phyloP scores from a whole-genome alignment of 2,888 invertebrate genomes.

The Dascillus cervinus region DNA sequence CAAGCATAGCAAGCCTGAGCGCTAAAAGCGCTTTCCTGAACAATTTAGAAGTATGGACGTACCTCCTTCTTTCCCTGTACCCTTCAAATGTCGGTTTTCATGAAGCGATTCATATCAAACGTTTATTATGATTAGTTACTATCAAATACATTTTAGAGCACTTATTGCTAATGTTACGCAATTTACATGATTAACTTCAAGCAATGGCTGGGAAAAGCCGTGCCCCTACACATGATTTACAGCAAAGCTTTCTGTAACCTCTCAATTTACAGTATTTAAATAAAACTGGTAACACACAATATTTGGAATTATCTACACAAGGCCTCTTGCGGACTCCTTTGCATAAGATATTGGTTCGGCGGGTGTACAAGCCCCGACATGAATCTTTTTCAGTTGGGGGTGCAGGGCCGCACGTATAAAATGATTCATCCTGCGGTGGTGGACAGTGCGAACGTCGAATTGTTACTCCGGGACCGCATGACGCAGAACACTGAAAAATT shows the following conservation, averaged over 20 bases:
- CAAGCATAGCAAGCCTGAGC: too few relatives aligned
- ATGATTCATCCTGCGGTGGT: constrained; percentile 41
- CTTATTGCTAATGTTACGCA: too few relatives aligned
- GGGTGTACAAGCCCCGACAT: constrained; percentile 40
- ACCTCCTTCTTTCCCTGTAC: too few relatives aligned
- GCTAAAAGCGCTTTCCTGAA: too few relatives aligned
- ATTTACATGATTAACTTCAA: constrained; percentile 3
- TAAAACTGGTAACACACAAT: constrained; percentile 47
- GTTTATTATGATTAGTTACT: too few relatives aligned
- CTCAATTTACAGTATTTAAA: constrained; percentile 31
- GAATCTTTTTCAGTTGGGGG: constrained; percentile 47
- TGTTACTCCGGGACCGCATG: constrained; percentile 53
- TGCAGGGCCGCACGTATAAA: constrained; percentile 47
- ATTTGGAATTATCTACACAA: constrained; percentile 36
- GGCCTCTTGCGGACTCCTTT: constrained; percentile 23
- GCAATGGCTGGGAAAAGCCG: constrained; percentile 9
- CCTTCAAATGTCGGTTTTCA: too few relatives aligned
- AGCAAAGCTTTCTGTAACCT: constrained; percentile 53
- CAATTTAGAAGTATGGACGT: too few relatives aligned
- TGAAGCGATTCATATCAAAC: too few relatives aligned
- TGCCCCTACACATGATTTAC: constrained; percentile 43
- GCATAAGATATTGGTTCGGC: constrained; percentile 28
- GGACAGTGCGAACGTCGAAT: constrained; percentile 49
- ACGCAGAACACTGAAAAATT: constrained; percentile 53
- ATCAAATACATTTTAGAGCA: too few relatives aligned